A percentile compares a stretch with the other conserved stretches of the same genome.
Conservation (phyloP, 1,140 invertebrate genomes). For the Aplysia californica region DNA sequence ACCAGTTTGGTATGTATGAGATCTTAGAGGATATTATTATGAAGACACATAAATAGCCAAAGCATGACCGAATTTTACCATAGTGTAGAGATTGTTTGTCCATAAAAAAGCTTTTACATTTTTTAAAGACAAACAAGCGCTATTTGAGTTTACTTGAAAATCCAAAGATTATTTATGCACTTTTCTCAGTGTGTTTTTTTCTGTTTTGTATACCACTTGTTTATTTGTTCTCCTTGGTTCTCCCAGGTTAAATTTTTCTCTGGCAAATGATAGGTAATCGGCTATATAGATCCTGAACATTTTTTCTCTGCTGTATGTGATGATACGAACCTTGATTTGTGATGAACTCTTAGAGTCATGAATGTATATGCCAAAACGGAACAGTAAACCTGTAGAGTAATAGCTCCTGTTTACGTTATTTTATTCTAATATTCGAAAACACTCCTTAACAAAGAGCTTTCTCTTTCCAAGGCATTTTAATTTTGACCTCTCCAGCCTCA, state of each 20-base stretch:
- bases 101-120: background rate
- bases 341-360: background rate
- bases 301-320: too few relatives aligned
- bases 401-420: background rate
- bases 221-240: too few relatives aligned
- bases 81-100: too few relatives aligned
- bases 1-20: background rate
- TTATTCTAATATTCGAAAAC: background rate
- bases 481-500: too few relatives aligned
- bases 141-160: background rate
- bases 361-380: too few relatives aligned
- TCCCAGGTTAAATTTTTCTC: too few relatives aligned
- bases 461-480: too few relatives aligned
- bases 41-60: background rate
- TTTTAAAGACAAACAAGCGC: background rate
- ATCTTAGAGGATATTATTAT: background rate
- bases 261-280: too few relatives aligned
- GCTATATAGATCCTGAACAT: too few relatives aligned
- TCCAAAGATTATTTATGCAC: background rate
- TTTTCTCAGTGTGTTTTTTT: too few relatives aligned
- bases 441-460: too few relatives aligned
- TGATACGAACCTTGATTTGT: background rate
- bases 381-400: background rate
- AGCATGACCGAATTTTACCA: background rate
- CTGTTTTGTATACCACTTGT: too few relatives aligned